Evolutionary conservation across 2,888 invertebrate species (phyloP).

Genomic region (Tenthredo amoena): DNA sequence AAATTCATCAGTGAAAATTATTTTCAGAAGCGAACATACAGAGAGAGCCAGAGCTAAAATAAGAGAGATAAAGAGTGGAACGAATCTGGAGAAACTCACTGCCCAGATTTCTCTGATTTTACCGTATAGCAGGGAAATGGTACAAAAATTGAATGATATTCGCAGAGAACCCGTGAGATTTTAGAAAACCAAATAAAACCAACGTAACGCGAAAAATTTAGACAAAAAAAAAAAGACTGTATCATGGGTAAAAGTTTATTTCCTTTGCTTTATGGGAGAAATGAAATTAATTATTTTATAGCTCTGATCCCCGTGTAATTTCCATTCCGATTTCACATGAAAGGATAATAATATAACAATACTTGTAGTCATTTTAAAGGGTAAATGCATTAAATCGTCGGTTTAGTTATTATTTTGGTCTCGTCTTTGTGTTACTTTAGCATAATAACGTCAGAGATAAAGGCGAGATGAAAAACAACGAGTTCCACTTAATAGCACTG

Average conservation of each 20-base stretch:
- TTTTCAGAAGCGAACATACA: not conserved
- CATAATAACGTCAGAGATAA: constrained; percentile 26
- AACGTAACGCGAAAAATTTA: not conserved
- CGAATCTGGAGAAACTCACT: not conserved
- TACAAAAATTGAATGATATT: not conserved
- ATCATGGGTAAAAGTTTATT: not conserved
- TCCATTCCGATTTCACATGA: not conserved
- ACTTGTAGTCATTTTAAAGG: not conserved
- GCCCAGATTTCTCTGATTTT: not conserved
- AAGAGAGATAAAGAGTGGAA: not conserved
- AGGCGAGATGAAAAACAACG: constrained; percentile 45
- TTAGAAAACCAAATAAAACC: not conserved
- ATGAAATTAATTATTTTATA: not conserved
- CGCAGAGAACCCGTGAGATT: not conserved
- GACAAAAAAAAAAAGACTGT: not conserved
- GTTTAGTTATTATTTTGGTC: constrained; percentile 45
- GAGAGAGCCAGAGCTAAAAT: not conserved
- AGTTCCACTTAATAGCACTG: constrained; percentile 47
- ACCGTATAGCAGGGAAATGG: not conserved
- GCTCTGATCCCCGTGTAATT: not conserved
- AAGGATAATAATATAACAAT: not conserved
- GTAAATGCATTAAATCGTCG: constrained; percentile 2
- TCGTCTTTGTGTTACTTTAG: constrained; percentile 23
- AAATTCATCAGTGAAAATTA: constrained; percentile 20
- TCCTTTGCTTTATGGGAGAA: not conserved